Evolutionary conservation across 2,113 vertebrate species (phyloP), one percentile per base, ranked within the genome.

Genomic region (Ptilonorhynchus violaceus): DNA sequence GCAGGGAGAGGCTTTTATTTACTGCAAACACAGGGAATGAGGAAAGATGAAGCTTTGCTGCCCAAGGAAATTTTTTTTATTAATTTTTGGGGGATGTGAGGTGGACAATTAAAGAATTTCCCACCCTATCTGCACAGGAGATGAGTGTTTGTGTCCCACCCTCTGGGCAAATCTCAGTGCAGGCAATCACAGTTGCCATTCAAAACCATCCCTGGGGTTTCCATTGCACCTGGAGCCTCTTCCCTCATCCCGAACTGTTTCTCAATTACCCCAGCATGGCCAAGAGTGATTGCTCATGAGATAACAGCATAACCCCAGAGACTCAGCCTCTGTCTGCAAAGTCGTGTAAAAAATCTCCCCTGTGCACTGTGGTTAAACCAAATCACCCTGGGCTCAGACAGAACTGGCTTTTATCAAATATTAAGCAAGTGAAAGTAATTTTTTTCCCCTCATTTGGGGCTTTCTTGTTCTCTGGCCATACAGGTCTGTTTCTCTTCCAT

Each of bases 291-390:
- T 83, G 50, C 28, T 88, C 28, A 8, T 18, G 83, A 72, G 37
- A 13, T 52, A 83, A 79, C 22, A 64, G 52, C 30, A 15, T 20
- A 58, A 62, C 47, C 64, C 67, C 18, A 56, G 79, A 66, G 42
- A 70, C 50, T 74, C 63, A 52, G 76, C 63, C 50, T 76, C 41
- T 58, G 20, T 25, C 70, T 86, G 67, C 33, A 83, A 88, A 75
- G 8, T 30, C 35, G 17, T 6, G 15, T 62, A 22, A 90, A 85
- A 83, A 80, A 86, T 63, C 42, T 92, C 41, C 53, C 33, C 35
- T 33, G 30, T 0, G 0, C 39, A 2, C 75, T 30, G 41, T 4
- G 1, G 41, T 66, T 86, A 47, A 72, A 83, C 53, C 1, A 1
- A 72, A 60, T 17, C 56, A 15, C 47, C n/a, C 62, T 25, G 56